Evolutionary conservation across 2,888 invertebrate species (phyloP).

Genomic region (Cataglyphis livida): DNA sequence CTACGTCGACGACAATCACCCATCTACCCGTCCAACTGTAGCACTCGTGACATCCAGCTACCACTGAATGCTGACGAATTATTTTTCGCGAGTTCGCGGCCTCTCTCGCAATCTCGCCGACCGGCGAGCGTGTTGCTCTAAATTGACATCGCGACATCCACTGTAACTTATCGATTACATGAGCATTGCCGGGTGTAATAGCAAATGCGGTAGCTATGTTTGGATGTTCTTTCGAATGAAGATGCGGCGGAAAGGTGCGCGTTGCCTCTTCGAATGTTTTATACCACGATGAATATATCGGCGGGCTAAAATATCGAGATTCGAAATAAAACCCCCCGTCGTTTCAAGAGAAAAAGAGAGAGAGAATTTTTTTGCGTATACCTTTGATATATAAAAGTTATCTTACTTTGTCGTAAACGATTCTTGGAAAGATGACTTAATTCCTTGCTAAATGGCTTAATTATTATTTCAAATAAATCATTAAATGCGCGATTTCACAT

Average conservation of each 20-base stretch:
- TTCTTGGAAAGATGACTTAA: not conserved
- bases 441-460: not conserved
- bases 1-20: conserved; percentile 66
- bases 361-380: not conserved
- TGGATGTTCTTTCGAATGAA: conserved; percentile 18
- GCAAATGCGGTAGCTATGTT: not conserved
- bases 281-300: conserved; percentile 32
- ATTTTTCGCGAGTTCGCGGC: conserved; percentile 77
- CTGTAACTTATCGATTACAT: conserved; percentile 42
- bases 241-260: conserved; percentile 1
- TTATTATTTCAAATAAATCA: not conserved
- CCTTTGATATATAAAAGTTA: not conserved
- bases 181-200: conserved; percentile 7
- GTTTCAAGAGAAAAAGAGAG: not conserved
- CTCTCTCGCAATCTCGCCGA: conserved; percentile 69
- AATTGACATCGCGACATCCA: conserved; percentile 26
- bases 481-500: conserved; percentile 1
- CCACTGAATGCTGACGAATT: conserved; percentile 81
- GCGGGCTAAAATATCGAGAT: conserved; percentile 2
- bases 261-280: conserved; percentile 31
- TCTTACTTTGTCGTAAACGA: not conserved
- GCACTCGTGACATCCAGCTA: conserved; percentile 58
- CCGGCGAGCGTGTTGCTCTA: conserved; percentile 33
- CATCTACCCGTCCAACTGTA: conserved; percentile 59
- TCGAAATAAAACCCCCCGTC: not conserved